These are phyloP conservation scores for Muscicapa comitata DNA, from an alignment of 2,797 vertebrate genomes.

Conservation along the genomic window DNA sequence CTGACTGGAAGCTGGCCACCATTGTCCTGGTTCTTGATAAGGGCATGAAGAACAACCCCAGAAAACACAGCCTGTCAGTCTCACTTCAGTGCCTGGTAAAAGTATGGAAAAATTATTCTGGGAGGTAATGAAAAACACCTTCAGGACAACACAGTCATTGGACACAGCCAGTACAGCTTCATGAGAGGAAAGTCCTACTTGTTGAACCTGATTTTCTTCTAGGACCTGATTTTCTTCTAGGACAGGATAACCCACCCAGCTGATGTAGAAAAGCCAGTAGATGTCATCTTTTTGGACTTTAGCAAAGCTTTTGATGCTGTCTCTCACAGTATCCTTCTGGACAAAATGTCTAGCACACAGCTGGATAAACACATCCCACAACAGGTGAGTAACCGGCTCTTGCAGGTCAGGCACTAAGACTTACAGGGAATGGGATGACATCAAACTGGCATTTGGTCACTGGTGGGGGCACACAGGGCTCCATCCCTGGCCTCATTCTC, in stretches of 20 bases:
- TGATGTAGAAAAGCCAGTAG: neutral
- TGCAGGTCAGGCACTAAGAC: neutral
- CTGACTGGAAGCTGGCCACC: neutral
- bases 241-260: neutral
- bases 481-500: too few relatives aligned
- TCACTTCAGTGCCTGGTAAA: neutral
- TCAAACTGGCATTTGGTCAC: neutral
- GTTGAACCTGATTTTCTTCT: neutral
- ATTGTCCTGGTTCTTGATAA: neutral
- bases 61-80: neutral
- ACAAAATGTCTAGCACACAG: neutral
- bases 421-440: neutral
- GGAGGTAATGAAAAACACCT: neutral
- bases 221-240: neutral
- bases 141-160: neutral
- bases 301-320: neutral
- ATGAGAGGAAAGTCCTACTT: neutral
- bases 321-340: neutral
- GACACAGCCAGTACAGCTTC: neutral
- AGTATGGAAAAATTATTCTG: neutral
- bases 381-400: neutral
- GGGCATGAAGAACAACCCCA: neutral
- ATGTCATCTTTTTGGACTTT: neutral
- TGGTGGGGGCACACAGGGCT: neutral
- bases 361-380: neutral